Percentiles rank a stretch among this genome's conserved stretches.
Evolutionary conservation across 2,113 vertebrate species (phyloP).

Genomic region (Microcebus griseorufus): DNA sequence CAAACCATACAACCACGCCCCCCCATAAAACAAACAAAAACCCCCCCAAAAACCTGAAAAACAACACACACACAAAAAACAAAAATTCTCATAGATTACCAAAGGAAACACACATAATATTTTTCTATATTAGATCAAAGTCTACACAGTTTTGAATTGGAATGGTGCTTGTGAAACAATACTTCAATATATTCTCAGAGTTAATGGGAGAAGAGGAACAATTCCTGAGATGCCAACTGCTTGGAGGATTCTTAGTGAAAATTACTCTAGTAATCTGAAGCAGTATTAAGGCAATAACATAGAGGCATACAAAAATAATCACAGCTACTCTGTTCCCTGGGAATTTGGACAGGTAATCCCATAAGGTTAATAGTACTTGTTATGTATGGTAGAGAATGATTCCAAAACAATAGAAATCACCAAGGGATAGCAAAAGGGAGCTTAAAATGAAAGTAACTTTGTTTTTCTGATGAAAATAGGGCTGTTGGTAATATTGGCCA

Average conservation of each 20-base stretch:
- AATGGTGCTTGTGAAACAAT: not conserved
- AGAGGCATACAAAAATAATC: conserved; percentile 58
- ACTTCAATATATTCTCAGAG: not conserved
- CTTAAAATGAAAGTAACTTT: conserved; percentile 41
- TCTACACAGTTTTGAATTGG: not conserved
- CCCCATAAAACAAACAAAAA: not conserved
- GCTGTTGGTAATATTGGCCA: not conserved
- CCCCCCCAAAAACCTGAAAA: not conserved
- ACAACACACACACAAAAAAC: not conserved
- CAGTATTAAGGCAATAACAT: conserved; percentile 33
- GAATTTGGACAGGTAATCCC: conserved; percentile 71
- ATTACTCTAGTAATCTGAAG: conserved; percentile 54
- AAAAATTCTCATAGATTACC: not conserved
- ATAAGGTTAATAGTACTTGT: conserved; percentile 72
- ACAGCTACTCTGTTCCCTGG: conserved; percentile 64
- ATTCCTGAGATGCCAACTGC: conserved; percentile 51
- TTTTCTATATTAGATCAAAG: not conserved
- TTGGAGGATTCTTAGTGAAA: conserved; percentile 58
- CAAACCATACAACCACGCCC: not conserved
- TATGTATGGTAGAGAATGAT: conserved; percentile 63
- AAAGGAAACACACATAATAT: not conserved
- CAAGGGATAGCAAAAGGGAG: conserved; percentile 51
- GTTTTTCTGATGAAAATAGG: conserved; percentile 41
- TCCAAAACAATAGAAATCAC: conserved; percentile 77
- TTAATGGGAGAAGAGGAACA: not conserved